Conservation (phyloP, 2,888 invertebrate species). For the Platycheirus albimanus region DNA sequence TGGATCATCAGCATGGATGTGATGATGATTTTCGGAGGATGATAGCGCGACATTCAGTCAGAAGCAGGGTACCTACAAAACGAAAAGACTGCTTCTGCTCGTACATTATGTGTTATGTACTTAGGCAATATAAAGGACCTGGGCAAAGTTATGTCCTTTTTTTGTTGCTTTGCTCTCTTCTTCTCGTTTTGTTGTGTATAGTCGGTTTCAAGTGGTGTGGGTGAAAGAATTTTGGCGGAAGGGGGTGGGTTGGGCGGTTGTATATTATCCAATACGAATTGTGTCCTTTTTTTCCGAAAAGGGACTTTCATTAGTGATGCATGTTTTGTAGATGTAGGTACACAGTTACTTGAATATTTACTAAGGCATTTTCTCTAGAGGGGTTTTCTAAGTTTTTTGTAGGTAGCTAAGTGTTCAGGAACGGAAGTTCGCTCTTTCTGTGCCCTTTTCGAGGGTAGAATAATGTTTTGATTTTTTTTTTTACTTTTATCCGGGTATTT, state of each 20-base stretch:
- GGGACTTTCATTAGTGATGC: slow-evolving; percentile 57
- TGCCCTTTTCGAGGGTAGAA: slow-evolving; percentile 16
- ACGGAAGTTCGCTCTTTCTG: slow-evolving; percentile 41
- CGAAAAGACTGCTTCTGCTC: slow-evolving; percentile 66
- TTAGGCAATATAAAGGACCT: slow-evolving; percentile 67
- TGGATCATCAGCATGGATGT: slow-evolving; percentile 36
- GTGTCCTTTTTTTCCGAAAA: slow-evolving; percentile 52
- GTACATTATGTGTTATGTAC: slow-evolving; percentile 74
- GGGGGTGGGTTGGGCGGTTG: slow-evolving; percentile 19
- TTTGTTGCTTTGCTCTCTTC: slow-evolving; percentile 59
- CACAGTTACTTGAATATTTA: slow-evolving; percentile 62
- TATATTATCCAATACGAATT: slow-evolving; percentile 65
- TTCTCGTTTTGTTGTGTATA: no score
- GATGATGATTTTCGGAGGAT: slow-evolving; percentile 37
- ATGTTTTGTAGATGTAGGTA: slow-evolving; percentile 1
- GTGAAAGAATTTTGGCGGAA: slow-evolving; percentile 34
- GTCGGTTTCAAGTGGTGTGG: slow-evolving; percentile 36
- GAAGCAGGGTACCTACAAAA: slow-evolving; percentile 35
- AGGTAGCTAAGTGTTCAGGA: slow-evolving; percentile 13
- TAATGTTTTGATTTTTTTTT: not conserved
- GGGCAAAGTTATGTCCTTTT: slow-evolving; percentile 72
- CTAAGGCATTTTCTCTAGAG: slow-evolving; percentile 2
- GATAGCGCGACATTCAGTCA: slow-evolving; percentile 57
- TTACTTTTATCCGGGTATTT: no score
- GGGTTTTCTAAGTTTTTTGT: not conserved